Conservation (phyloP, 1,140 invertebrate genomes). For the Linepithema humile region DNA sequence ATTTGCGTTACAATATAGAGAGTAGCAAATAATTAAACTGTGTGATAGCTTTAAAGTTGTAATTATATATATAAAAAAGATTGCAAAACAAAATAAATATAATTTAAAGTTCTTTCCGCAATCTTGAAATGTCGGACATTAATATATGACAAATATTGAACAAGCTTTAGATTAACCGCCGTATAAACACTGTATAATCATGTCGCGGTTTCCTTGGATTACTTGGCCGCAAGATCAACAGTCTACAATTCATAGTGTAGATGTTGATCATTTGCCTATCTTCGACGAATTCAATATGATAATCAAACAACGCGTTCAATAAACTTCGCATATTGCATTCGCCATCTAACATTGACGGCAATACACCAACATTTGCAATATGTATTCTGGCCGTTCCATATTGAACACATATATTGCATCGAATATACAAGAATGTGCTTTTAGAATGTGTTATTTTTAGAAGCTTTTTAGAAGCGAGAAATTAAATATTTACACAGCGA, state of each 20-base stretch:
- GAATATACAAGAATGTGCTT: neutral
- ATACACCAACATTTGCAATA: neutral
- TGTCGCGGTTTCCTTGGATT: neutral
- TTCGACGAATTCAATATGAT: slow-evolving; percentile 9
- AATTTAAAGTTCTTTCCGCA: neutral
- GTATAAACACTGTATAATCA: slow-evolving; percentile 1
- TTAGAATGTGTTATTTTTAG: neutral
- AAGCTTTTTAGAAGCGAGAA: neutral
- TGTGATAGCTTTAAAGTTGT: no score
- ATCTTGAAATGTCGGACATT: neutral
- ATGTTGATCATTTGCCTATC: slow-evolving; percentile 3
- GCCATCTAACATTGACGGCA: neutral
- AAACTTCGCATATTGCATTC: slow-evolving; percentile 36
- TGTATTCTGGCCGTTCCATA: neutral
- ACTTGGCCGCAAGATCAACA: neutral
- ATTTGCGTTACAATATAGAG: neutral
- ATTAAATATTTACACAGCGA: neutral
- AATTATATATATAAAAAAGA: neutral
- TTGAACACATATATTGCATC: neutral
- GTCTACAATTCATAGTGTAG: neutral
- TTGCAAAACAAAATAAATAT: neutral
- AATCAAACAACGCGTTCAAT: slow-evolving; percentile 43
- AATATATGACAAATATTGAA: neutral
- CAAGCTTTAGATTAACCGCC: neutral
- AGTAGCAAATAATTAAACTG: no score